Percentiles rank a stretch among this genome's conserved stretches.
Conservation (phyloP, 2,888 invertebrate genomes). For the Endotricha flammealis region DNA sequence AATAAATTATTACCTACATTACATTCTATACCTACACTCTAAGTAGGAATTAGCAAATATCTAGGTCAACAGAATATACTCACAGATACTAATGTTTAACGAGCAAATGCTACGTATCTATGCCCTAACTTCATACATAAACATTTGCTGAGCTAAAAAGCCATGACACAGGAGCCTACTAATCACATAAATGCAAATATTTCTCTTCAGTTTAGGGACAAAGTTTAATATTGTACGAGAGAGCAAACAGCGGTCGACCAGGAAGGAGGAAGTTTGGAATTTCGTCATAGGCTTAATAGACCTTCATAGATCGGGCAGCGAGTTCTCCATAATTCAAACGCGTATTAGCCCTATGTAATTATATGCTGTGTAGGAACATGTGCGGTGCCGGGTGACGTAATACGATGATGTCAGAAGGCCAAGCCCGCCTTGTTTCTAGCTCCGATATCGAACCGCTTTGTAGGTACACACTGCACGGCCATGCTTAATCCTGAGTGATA, state of each 20-base stretch:
- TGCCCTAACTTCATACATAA: not conserved
- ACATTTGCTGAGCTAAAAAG: not conserved
- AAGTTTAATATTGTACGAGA: not conserved
- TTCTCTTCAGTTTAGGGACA: not conserved
- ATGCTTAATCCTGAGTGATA: no score
- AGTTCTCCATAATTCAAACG: not conserved
- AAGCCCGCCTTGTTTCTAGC: constrained; percentile 6
- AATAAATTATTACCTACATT: no score
- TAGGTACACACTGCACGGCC: not conserved
- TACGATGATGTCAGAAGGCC: constrained; percentile 33
- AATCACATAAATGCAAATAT: not conserved
- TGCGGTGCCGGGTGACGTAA: constrained; percentile 30
- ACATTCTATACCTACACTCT: no score
- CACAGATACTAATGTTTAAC: not conserved
- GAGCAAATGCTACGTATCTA: not conserved
- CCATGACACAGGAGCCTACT: constrained; percentile 14
- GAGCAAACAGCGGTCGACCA: not conserved
- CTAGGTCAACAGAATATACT: no score
- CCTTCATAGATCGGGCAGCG: not conserved
- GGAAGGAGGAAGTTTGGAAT: not conserved
- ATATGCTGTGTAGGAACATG: constrained; percentile 20
- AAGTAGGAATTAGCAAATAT: no score
- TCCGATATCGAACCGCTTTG: constrained; percentile 1
- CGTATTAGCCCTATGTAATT: constrained; percentile 21
- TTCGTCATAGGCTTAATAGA: not conserved